These are phyloP conservation scores for Microcebus murinus DNA, from an alignment of 2,113 vertebrate species.

Conservation along the genomic window DNA sequence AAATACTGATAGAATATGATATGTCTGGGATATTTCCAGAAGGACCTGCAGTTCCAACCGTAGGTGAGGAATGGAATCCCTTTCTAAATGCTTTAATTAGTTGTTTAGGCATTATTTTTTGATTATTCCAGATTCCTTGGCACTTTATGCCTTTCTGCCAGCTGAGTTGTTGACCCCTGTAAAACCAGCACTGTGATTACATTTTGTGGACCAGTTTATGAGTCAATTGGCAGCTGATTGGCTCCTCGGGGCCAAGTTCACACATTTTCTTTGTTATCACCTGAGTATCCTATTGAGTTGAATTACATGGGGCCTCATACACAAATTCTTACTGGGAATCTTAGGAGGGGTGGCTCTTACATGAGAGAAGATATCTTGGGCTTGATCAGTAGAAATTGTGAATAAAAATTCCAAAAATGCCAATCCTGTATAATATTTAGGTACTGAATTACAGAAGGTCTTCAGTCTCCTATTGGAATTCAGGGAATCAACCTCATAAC, in stretches of 20 bases:
- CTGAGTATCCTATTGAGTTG: slow-evolving; percentile 6
- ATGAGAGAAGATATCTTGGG: slow-evolving; percentile 1
- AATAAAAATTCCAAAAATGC: slow-evolving; percentile 29
- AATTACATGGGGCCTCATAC: background rate
- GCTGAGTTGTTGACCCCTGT: slow-evolving; percentile 43
- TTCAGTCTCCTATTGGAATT: background rate
- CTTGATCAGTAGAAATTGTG: slow-evolving; percentile 41
- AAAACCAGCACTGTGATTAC: background rate
- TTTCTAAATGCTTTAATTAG: slow-evolving; percentile 37
- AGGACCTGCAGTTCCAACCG: background rate
- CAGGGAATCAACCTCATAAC: background rate
- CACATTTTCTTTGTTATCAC: slow-evolving; percentile 58
- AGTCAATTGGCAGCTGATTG: slow-evolving; percentile 30
- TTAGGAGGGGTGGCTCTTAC: background rate
- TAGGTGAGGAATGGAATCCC: background rate
- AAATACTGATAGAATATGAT: background rate
- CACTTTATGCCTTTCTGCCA: slow-evolving; percentile 19
- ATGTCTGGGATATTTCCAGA: background rate
- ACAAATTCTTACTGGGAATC: background rate
- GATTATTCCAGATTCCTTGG: background rate
- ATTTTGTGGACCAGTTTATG: slow-evolving; percentile 24
- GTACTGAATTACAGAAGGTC: background rate
- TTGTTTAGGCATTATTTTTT: slow-evolving; percentile 9
- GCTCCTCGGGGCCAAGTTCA: slow-evolving; percentile 42
- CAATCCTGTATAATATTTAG: background rate